Evolutionary conservation across 1,140 invertebrate species (phyloP).

Genomic region (Pseudachorutes palmiensis): DNA sequence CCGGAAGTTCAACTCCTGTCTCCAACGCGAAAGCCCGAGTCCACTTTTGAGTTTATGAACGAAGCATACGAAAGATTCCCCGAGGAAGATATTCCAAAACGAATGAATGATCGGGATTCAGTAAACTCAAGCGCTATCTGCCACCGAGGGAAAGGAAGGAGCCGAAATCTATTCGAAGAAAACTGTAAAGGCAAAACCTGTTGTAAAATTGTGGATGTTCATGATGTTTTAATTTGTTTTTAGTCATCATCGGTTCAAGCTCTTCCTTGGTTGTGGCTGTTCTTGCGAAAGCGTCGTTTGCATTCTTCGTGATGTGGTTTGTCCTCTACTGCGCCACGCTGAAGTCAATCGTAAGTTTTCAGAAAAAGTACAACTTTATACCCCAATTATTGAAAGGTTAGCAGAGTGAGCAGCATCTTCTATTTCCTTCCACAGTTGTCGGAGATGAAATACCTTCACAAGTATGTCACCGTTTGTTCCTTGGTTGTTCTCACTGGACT

Average conservation of each 20-base stretch:
- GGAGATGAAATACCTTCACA: constrained; percentile 6
- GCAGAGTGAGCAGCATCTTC: no score
- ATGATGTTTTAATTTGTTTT: no score
- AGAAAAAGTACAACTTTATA: background rate
- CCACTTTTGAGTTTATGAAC: no score
- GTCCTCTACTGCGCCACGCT: background rate
- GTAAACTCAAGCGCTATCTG: no score
- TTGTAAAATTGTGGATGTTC: background rate
- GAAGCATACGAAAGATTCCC: no score
- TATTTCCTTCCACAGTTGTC: background rate
- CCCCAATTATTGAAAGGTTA: background rate
- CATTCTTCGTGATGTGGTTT: background rate
- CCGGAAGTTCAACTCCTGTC: no score
- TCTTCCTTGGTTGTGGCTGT: background rate
- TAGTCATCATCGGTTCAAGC: background rate
- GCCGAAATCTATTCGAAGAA: no score
- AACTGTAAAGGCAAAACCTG: no score
- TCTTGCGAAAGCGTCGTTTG: background rate
- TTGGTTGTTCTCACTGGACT: background rate
- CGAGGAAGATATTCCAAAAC: no score
- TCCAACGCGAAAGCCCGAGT: no score
- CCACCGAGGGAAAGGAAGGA: no score
- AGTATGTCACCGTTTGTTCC: background rate
- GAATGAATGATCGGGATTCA: no score
- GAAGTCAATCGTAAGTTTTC: background rate